Conservation (phyloP, 2,888 invertebrate species). For the Rhimphoctona megacephalus region DNA sequence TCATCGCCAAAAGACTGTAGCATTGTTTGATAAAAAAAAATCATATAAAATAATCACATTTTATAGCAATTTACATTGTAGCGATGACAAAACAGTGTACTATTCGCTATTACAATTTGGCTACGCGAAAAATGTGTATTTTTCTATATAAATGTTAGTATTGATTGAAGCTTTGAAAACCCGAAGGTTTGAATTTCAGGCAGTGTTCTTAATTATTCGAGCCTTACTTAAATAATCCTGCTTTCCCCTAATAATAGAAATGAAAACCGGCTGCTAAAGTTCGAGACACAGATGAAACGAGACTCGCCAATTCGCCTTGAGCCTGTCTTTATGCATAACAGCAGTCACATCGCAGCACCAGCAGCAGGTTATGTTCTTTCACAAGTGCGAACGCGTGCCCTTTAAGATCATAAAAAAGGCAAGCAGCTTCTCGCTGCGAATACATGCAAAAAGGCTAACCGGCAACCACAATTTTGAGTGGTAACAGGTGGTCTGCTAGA, state of each 20-base stretch:
- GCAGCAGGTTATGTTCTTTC: conserved; percentile 52
- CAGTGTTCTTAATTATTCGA: background rate
- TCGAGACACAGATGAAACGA: conserved; percentile 9
- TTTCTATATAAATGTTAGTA: background rate
- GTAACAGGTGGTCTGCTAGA: conserved; percentile 76
- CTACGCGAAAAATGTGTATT: too few relatives aligned
- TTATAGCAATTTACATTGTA: too few relatives aligned
- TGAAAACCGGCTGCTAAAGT: conserved; percentile 29
- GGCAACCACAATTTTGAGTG: conserved; percentile 67
- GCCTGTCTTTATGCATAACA: conserved; percentile 8
- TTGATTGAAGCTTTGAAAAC: background rate
- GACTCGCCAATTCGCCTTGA: conserved; percentile 36
- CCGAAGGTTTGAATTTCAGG: background rate
- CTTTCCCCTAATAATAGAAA: conserved; percentile 32
- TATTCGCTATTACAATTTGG: too few relatives aligned
- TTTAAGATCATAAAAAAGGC: conserved; percentile 22
- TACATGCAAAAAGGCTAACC: conserved; percentile 25
- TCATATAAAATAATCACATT: too few relatives aligned
- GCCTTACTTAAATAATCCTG: background rate
- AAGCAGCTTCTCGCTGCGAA: conserved; percentile 5
- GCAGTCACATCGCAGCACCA: conserved; percentile 11
- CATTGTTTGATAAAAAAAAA: too few relatives aligned
- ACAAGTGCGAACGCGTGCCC: conserved; percentile 40
- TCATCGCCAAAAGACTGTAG: too few relatives aligned
- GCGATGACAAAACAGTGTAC: too few relatives aligned